Conservation (phyloP, 2,797 vertebrate genomes). For the Clamator glandarius region DNA sequence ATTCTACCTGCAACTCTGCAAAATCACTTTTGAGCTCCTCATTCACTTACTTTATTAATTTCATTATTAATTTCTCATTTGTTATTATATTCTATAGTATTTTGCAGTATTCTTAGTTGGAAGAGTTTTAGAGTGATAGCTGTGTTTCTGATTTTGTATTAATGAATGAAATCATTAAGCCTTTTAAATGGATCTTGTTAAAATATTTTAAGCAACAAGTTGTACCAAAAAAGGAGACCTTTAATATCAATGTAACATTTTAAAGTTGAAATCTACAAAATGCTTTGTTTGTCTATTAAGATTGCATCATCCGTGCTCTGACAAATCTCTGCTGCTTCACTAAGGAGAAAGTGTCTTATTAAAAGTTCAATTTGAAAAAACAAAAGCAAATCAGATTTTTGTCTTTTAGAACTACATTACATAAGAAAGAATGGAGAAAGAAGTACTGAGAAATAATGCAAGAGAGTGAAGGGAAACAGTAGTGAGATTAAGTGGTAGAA, state of each 20-base stretch:
- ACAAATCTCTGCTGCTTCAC: constrained; percentile 14
- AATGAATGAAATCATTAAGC: not conserved
- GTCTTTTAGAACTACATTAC: not conserved
- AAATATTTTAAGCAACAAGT: not conserved
- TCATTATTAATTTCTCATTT: not conserved
- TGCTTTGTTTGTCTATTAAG: constrained; percentile 31
- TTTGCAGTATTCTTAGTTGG: not conserved
- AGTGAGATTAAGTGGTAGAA: not conserved
- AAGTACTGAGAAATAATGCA: not conserved
- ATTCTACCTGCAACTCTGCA: not conserved
- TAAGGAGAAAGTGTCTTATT: not conserved
- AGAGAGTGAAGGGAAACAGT: not conserved
- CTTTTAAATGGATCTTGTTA: constrained; percentile 12
- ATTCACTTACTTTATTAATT: not conserved
- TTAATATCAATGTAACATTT: constrained; percentile 23
- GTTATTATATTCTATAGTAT: not conserved
- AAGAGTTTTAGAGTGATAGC: constrained; percentile 15
- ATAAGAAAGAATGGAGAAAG: not conserved
- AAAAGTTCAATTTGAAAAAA: constrained; percentile 18
- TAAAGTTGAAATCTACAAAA: constrained; percentile 31
- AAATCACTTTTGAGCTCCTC: not conserved
- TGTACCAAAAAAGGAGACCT: not conserved
- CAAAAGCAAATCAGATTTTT: not conserved
- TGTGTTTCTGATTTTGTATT: not conserved
- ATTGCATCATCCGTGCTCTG: constrained; percentile 5